Evolutionary conservation across 2,888 invertebrate species (phyloP).

Genomic region (Rotaria sp.): DNA sequence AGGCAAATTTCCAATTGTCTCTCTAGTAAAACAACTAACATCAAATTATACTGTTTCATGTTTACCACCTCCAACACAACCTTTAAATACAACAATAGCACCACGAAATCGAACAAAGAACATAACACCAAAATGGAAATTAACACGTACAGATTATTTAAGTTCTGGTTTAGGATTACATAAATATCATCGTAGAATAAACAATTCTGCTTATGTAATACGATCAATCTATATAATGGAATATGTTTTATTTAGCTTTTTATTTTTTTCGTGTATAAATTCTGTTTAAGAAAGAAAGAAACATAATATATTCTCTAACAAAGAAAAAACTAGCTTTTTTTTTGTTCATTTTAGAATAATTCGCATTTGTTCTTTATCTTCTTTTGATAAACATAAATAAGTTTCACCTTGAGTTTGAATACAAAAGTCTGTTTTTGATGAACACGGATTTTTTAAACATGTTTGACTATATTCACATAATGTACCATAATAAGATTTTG

Average conservation of each 20-base stretch:
- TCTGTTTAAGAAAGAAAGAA: background rate
- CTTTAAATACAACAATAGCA: background rate
- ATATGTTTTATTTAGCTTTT: background rate
- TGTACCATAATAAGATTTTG: background rate
- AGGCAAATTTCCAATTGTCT: constrained; percentile 39
- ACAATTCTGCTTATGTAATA: background rate
- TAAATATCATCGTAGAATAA: background rate
- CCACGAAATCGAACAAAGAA: constrained; percentile 23
- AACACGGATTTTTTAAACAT: background rate
- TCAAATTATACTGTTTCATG: constrained; percentile 23
- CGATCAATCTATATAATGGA: background rate
- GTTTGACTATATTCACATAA: constrained; percentile 25
- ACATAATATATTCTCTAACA: background rate
- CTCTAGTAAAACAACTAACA: constrained; percentile 8
- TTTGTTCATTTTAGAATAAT: background rate
- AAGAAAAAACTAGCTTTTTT: background rate
- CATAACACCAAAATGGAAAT: constrained; percentile 37
- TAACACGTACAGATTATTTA: background rate
- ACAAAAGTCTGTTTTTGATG: background rate
- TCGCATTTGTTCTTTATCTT: constrained; percentile 2
- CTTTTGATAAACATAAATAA: constrained; percentile 15
- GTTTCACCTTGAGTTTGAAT: background rate
- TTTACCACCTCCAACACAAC: constrained; percentile 10
- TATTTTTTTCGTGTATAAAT: background rate
- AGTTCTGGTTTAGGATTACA: background rate